Conservation (phyloP, 37 sponge, comb jelly and placozoan genomes). For the Agelas oroides region DNA sequence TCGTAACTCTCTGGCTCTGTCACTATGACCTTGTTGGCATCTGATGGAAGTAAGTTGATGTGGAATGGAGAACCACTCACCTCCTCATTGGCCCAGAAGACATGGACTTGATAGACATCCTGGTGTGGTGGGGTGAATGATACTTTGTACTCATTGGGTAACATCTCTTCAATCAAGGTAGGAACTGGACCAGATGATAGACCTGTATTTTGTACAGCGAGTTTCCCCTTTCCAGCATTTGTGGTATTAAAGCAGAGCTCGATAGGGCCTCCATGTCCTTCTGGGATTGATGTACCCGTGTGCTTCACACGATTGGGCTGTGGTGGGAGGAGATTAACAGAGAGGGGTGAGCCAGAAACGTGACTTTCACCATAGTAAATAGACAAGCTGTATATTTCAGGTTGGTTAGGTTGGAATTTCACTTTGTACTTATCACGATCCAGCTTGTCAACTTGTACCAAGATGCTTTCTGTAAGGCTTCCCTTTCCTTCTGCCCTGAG, state of each 20-base stretch:
- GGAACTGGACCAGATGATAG: constrained; percentile 30
- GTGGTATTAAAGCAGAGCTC: not conserved
- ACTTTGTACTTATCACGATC: constrained; percentile 11
- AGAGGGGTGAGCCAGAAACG: constrained; percentile 50
- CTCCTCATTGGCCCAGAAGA: constrained; percentile 27
- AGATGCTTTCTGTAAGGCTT: not conserved
- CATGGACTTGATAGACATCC: constrained; percentile 42
- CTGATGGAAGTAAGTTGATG: constrained; percentile 34
- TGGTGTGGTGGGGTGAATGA: constrained; percentile 21
- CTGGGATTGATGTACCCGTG: constrained; percentile 16
- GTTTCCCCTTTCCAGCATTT: constrained; percentile 46
- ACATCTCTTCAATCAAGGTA: constrained; percentile 21
- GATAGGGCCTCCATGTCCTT: not conserved
- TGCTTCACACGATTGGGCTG: constrained; percentile 12
- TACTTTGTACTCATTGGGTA: constrained; percentile 2
- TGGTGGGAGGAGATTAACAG: constrained; percentile 19
- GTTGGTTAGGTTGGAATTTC: constrained; percentile 29
- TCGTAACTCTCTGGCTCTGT: not conserved
- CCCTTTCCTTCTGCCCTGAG: constrained; percentile 14
- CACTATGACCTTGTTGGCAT: not conserved
- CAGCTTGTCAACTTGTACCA: constrained; percentile 13
- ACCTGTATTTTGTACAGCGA: constrained; percentile 33
- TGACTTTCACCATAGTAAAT: constrained; percentile 27
- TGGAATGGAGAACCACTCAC: constrained; percentile 63
- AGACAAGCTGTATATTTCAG: constrained; percentile 25